A percentile compares a stretch with the other conserved stretches of the same genome.
These are phyloP conservation scores for Genyomyrus donnyi DNA, from an alignment of 2,113 vertebrate genomes.

Conservation along the genomic window DNA sequence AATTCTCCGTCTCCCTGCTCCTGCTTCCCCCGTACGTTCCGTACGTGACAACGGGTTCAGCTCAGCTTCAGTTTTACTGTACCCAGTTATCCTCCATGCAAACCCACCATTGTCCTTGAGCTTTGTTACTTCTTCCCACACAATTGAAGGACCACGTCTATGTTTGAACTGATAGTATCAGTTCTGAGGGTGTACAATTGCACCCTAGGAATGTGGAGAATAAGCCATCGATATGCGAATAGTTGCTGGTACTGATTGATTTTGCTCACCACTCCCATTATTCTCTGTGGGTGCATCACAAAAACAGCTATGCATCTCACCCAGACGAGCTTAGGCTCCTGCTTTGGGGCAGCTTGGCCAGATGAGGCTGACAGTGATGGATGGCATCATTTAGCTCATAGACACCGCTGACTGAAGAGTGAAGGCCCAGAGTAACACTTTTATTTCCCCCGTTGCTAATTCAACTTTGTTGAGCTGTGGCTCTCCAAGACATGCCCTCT, in stretches of 20 bases:
- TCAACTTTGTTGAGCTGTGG: neutral
- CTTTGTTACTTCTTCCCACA: neutral
- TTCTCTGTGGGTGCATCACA: neutral
- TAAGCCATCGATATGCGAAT: neutral
- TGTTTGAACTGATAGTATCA: neutral
- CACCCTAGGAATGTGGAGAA: neutral
- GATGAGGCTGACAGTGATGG: slow-evolving; percentile 15
- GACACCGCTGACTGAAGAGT: neutral
- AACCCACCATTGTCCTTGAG: neutral
- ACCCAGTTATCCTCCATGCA: neutral
- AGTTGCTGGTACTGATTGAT: neutral
- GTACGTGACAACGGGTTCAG: neutral
- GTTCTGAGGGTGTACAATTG: neutral
- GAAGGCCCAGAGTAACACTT: neutral
- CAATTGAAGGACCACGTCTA: neutral
- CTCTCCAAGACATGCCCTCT: neutral
- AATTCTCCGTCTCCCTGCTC: too few relatives aligned
- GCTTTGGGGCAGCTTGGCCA: neutral
- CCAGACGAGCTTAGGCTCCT: too few relatives aligned
- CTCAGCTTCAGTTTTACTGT: neutral
- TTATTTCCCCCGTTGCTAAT: neutral
- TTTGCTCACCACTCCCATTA: neutral
- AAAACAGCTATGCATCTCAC: slow-evolving; percentile 18
- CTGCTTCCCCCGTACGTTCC: too few relatives aligned
- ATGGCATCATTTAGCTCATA: slow-evolving; percentile 15